These are phyloP conservation scores for Catostomus latipinnis DNA, from an alignment of 2,797 vertebrate species.

Conservation along the genomic window DNA sequence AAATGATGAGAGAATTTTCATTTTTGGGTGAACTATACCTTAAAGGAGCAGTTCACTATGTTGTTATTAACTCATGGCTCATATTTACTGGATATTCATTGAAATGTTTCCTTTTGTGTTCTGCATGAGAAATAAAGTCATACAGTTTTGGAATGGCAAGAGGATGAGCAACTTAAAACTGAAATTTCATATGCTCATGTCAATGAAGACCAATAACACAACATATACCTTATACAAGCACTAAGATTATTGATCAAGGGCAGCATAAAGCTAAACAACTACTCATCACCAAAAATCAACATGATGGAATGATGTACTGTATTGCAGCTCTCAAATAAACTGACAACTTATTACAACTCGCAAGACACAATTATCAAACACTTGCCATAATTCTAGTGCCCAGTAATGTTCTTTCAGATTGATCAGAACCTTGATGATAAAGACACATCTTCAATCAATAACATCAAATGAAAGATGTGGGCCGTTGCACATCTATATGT, in stretches of 20 bases:
- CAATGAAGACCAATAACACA: not conserved
- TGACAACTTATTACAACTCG: constrained; percentile 17
- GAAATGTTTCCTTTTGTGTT: too few species aligned
- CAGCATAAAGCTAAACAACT: not conserved
- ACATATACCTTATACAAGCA: not conserved
- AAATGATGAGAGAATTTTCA: too few species aligned
- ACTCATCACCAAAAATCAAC: constrained; percentile 13
- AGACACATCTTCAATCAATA: constrained; percentile 33
- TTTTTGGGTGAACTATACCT: too few species aligned
- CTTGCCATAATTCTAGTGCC: constrained; percentile 14
- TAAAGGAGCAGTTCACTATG: too few species aligned
- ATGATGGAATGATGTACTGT: constrained; percentile 35
- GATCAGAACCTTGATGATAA: constrained; percentile 23
- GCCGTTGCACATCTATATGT: not conserved
- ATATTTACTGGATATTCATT: too few species aligned
- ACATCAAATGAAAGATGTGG: constrained; percentile 21
- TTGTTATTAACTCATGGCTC: too few species aligned
- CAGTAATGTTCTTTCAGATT: constrained; percentile 22
- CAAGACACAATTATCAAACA: constrained; percentile 38
- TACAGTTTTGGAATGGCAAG: too few species aligned
- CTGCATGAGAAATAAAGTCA: too few species aligned
- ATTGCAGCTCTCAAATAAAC: constrained; percentile 20
- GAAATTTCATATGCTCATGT: too few species aligned
- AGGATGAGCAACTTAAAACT: too few species aligned
- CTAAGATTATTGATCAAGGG: constrained; percentile 7